Evolutionary conservation across 2,113 vertebrate genomes (phyloP), one percentile per base, ranked within the genome.

Genomic region (Pipra filicauda): DNA sequence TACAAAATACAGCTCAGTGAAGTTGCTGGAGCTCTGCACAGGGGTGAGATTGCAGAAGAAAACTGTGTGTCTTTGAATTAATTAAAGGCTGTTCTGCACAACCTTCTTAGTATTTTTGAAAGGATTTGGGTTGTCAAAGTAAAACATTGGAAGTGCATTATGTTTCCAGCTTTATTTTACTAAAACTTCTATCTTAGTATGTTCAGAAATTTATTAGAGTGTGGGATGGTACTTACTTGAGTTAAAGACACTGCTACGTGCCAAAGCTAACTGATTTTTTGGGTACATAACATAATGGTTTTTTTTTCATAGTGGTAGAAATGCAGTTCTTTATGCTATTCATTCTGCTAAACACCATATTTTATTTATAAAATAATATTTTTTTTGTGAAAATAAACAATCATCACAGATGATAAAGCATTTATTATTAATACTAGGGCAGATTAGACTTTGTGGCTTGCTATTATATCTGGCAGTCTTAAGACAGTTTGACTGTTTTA

Each of bases 271-370:
- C 17, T 37, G 46, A 0, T 27, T 57, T 27, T 66, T 64, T 35
- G 31, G 22, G 73, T 70, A 54, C 6, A 35, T 18, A 49, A 57
- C 0, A 8, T 6, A 39, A 15, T n/a, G 3, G 1, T 8, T 1
- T 8, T 30, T 17, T 49, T 74, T 66, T 71, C 21, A 31, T 44
- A 51, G 52, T 12, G 3, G 16, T 2, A 86, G 11, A 73, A 91
- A 75, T 39, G 7, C 10, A 20, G 2, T 11, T 41, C 23, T 85
- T 77, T 62, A 46, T 79, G 15, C 20, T 72, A 48, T 35, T 67
- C 2, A 54, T 89, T 83, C 39, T 83, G 31, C 24, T 72, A 49
- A 67, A 64, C 13, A 49, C 5, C 37, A 7, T 11, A 54, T 49
- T 79, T 90, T 28, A 35, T 55, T 78, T 71, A 66, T 35, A 76